Base-by-base conservation (phyloP, 1,140 invertebrate genomes). In the Bombus consobrinus region DNA sequence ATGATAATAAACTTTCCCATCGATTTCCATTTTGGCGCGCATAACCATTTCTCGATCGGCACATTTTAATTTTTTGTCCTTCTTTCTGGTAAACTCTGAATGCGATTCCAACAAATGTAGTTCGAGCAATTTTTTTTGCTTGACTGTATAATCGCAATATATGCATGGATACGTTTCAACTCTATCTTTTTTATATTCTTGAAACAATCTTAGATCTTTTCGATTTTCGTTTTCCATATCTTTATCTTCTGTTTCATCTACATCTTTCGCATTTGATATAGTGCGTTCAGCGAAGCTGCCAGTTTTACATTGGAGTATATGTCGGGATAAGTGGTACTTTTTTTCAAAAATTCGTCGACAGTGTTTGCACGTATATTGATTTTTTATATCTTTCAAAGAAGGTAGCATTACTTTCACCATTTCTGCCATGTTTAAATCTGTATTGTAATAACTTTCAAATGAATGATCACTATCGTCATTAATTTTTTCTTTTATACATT, bases 1-100 rank as follows among this genome's bases (percentile, higher is more conserved):
- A 22, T 95, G 95, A 89, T 96, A 97, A 89, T 95, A 96, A 15
- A 94, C 90, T 37, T 91, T 93, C 13, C 95, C 95, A 66, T 96
- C 93, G 1, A 95, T 91, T n/a, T 95, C 93, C 41, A 95, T 93
- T 87, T 93, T 94, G 0, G 95, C 95, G 5, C 92, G 89, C 85
- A 95, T 93, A 13, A 96, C 91, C 13, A 93, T 85, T 47, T 95
- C 93, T 47, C 94, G 93, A 78, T 95, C 93, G 9, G 94, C 85
- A 85, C 91, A 94, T 22, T 89, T 90, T 34, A 90, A 78, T 85
- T 92, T 94, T 43, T 87, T 90, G 13, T 80, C 41, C 1, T 86
- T 83, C 25, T 83, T 79, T 2, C 39, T 57, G 5, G 37, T 37
- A 62, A 87, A 53, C 28, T 94, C 92, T 6, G 92, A 80, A 89